These are phyloP conservation scores for Pterophyllum scalare DNA, from an alignment of 2,113 vertebrate genomes.

Conservation along the genomic window DNA sequence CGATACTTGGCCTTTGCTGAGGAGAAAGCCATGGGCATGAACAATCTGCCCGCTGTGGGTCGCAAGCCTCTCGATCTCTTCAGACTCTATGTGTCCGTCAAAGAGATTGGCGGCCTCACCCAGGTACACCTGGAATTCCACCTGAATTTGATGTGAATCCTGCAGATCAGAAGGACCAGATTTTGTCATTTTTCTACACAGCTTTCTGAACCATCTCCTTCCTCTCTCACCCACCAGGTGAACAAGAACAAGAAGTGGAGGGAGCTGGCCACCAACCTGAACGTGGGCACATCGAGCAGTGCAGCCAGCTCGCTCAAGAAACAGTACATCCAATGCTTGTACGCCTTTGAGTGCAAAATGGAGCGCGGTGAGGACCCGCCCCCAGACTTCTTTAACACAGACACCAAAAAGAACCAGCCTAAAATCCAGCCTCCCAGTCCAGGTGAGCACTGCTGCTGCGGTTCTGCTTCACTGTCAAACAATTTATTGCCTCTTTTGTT, in stretches of 20 bases:
- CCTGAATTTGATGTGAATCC: background rate
- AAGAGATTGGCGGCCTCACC: slow-evolving; percentile 97
- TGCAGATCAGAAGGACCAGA: background rate
- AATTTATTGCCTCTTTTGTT: background rate
- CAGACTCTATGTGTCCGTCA: slow-evolving; percentile 95
- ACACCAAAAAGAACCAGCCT: slow-evolving; percentile 95
- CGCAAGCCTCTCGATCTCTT: slow-evolving; percentile 98
- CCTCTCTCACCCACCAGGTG: slow-evolving; percentile 82
- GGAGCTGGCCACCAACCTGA: slow-evolving; percentile 96
- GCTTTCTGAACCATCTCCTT: slow-evolving; percentile 16
- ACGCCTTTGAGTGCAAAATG: slow-evolving; percentile 99
- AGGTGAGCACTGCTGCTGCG: slow-evolving; percentile 80
- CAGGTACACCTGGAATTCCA: slow-evolving; percentile 78
- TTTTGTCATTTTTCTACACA: background rate
- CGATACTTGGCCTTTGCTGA: slow-evolving; percentile 94
- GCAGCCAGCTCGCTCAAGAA: slow-evolving; percentile 98
- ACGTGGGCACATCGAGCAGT: slow-evolving; percentile 98
- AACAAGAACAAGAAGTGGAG: slow-evolving; percentile 99
- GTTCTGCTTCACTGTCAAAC: background rate
- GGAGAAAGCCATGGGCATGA: slow-evolving; percentile 99
- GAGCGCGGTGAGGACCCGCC: slow-evolving; percentile 97
- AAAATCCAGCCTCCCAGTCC: slow-evolving; percentile 98
- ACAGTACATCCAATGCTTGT: slow-evolving; percentile 99
- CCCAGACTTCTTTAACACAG: slow-evolving; percentile 93
- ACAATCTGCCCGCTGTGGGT: slow-evolving; percentile 95